These are phyloP conservation scores for Anabas testudineus DNA, from an alignment of 2,797 vertebrate species.

Conservation along the genomic window DNA sequence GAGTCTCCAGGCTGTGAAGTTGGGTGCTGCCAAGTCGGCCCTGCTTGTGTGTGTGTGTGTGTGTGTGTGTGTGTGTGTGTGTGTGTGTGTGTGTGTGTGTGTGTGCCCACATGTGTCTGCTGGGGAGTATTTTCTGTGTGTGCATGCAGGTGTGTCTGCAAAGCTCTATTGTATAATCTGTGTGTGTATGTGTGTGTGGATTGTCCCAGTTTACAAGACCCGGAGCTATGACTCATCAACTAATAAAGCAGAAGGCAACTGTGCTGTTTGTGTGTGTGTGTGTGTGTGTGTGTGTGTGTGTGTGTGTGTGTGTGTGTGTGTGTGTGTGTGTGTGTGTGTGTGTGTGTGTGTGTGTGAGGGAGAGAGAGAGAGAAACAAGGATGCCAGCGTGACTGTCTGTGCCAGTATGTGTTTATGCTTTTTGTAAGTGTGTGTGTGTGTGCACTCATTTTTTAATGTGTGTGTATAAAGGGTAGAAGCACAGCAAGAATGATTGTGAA, in stretches of 20 bases:
- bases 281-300: constrained; percentile 1
- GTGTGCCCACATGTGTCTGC: constrained; percentile 12
- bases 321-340: constrained; percentile 1
- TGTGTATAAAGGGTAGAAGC: constrained; percentile 7
- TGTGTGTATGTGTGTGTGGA: constrained; percentile 30
- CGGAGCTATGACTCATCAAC: constrained; percentile 70
- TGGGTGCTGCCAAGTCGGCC: constrained; percentile 42
- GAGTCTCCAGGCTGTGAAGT: constrained; percentile 46
- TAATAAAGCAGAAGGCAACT: constrained; percentile 49
- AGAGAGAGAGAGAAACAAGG: not conserved
- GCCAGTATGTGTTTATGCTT: constrained; percentile 6
- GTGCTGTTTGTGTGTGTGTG: not conserved
- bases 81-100: constrained; percentile 6
- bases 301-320: constrained; percentile 3
- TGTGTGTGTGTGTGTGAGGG: not conserved
- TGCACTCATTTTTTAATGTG: not conserved
- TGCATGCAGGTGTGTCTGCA: constrained; percentile 22
- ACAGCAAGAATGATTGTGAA: constrained; percentile 12
- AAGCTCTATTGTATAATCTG: constrained; percentile 26
- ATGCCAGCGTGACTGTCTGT: constrained; percentile 11
- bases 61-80: constrained; percentile 27
- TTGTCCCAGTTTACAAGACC: constrained; percentile 67
- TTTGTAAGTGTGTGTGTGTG: not conserved
- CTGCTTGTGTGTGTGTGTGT: constrained; percentile 8
- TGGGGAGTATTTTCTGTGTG: constrained; percentile 11